Base-by-base conservation (phyloP, 64 coral and sea anemone species). In the Cladopsammia gracilis region DNA sequence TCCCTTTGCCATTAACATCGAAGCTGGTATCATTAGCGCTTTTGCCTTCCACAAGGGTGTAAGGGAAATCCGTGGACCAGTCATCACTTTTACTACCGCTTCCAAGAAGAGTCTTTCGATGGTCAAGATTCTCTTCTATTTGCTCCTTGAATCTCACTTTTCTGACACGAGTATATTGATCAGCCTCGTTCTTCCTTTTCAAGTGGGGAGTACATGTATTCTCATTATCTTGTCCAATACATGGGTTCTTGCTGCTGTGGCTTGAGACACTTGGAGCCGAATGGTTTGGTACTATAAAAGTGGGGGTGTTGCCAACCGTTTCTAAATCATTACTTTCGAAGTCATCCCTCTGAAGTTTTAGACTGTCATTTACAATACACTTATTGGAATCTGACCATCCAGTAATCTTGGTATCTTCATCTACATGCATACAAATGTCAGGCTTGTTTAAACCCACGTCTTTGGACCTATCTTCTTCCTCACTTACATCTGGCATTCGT, bases 81-180 rank as follows among this genome's bases (percentile, higher is more conserved):
- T 79, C 25, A 42, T 16, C 25, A 4, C 59, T 59, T 75, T 48
- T 47, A 48, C 14, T 7, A 7, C 15, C 0, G 44, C 19, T 20
- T n/a, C 18, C 72, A 16, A 25, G 24, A 0, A 16, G 13, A 58
- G 25, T 11, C 12, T 53, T 4, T 12, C 5, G 52, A 16, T 42
- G 56, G 25, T 79, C 23, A 60, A 60, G 4, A 56, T 14, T 26
- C 77, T 79, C 77, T 25, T 79, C 53, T 7, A 12, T 59, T 79
- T 59, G 54, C 10, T 16, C 52, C 10, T 79, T 60, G 25, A 79
- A 60, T 25, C 56, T 79, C 24, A 79, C 77, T 60, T 79, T 79
- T 43, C 15, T 79, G 1, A 13, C 7, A 6, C 20, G 25, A 18
- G 4, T 7, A 42, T 0, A 59, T 5, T 79, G 53, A 15, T 14